Base-by-base conservation (phyloP, 2,113 vertebrate species). In the Malurus alboscapulatus region DNA sequence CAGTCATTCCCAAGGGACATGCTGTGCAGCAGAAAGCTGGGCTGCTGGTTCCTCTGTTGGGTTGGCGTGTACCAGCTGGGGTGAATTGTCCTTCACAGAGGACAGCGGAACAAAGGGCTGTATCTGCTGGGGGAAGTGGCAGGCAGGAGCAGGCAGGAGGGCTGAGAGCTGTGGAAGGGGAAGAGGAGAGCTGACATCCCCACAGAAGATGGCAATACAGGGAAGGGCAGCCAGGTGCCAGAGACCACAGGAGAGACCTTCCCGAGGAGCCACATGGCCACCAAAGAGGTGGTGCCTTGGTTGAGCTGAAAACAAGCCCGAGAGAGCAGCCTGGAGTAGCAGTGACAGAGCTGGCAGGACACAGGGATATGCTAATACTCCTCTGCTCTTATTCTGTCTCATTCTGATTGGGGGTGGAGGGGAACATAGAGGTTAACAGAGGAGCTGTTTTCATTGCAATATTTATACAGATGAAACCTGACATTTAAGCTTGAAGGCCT, bases 11-110 rank as follows among this genome's bases (percentile, higher is more conserved):
- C 21, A 63, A 77, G 54, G 25, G 32, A 26, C 22, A 9, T 1
- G 1, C 50, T 38, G 6, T 36, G 38, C 58, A 83, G 30, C 42
- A 42, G 54, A 63, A 63, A 73, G 51, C n/a, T 68, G 47, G 19
- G 36, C 27, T 63, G 30, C 53, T 63, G 57, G 4, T 66, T 76
- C 51, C 25, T 87, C 12, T n/a, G 74, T 55, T 45, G 34, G 24
- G 18, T 47, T 0, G 0, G n/a, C 57, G 27, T 12, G 0, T 80
- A 47, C 29, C 42, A n/a, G 51, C 5, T 7, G 3, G 1, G 2
- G 10, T 58, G 21, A 27, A 24, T 36, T 2, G 0, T 50, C 44
- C 30, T 83, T 59, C 44, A 9, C 10, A 25, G 26, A 67, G 30
- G 20, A 8, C 22, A 38, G 0, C 24, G 53, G 51, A 62, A n/a